phyloP scores from a whole-genome alignment of 2,888 invertebrate genomes.

The Dugesia japonica region DNA sequence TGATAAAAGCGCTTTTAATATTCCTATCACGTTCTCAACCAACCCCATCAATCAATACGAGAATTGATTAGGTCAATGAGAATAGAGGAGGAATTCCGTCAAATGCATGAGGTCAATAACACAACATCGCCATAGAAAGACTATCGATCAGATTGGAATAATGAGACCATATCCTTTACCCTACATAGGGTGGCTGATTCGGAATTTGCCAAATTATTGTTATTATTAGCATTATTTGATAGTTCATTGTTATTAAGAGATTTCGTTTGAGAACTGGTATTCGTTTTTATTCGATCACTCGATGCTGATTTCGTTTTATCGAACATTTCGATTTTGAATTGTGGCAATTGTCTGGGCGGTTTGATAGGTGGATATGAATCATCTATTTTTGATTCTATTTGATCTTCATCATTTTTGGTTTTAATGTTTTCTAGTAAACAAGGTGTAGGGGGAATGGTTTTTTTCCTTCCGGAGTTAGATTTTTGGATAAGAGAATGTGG shows the following conservation, averaged over 20 bases:
- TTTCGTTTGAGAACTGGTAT: neutral
- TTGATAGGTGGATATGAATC: neutral
- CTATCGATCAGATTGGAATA: neutral
- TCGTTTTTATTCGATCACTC: neutral
- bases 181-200: neutral
- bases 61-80: too few species aligned
- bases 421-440: neutral
- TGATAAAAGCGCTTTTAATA: too few species aligned
- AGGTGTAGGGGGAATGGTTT: neutral
- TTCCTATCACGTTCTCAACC: too few species aligned
- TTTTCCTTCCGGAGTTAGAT: neutral
- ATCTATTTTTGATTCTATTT: neutral
- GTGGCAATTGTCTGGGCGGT: neutral
- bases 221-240: too few species aligned
- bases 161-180: neutral
- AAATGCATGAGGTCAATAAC: neutral
- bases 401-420: neutral
- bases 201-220: neutral
- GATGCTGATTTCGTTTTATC: neutral
- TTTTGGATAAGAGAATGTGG: neutral
- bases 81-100: neutral
- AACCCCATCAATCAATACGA: too few species aligned
- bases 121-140: neutral
- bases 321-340: neutral
- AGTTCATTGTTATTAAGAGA: neutral